Evolutionary conservation across 2,888 invertebrate species (phyloP), one percentile per base, ranked within the genome.

Genomic region (Cataglyphis cursor): DNA sequence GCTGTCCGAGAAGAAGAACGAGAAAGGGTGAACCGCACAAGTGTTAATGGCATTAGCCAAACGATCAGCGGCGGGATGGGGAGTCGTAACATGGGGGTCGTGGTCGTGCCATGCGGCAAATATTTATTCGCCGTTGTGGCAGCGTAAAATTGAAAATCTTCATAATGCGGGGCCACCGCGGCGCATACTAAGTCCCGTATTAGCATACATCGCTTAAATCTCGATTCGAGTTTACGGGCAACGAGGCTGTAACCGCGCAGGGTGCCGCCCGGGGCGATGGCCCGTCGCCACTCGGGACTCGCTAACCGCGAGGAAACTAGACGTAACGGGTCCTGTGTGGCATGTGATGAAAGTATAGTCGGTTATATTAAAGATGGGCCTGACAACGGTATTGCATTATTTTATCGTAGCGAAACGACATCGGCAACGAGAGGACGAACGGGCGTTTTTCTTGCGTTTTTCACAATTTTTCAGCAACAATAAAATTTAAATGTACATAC

Each of bases 131-230:
- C 82, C 85, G 82, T 70, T 80, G 81, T 78, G 82, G 35, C 85
- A 85, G 89, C 88, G 90, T 90, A 90, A 92, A 92, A 91, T 92
- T 92, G 91, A 92, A 92, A 92, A 92, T 92, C 91, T 91, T 92
- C 90, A 92, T 92, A 92, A 92, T 89, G 89, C 82, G 76, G 82
- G 85, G 85, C 87, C 87, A 89, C 88, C 87, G 89, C 83, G 85
- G 88, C 88, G 91, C 89, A 91, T 91, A 90, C 90, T 88, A 89
- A 92, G 88, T 87, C 88, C 70, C 87, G 83, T 87, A 91, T 91
- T 92, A 91, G 91, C 90, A 91, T 91, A 91, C 88, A 89, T 92
- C 90, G 90, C 85, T 91, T 88, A 90, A 92, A 91, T 91, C 92
- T 91, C 88, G 90, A 91, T 90, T 90, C 90, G 86, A 85, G 89